Base-by-base conservation (phyloP, 1,140 invertebrate species). In the Tetramorium simillimum region DNA sequence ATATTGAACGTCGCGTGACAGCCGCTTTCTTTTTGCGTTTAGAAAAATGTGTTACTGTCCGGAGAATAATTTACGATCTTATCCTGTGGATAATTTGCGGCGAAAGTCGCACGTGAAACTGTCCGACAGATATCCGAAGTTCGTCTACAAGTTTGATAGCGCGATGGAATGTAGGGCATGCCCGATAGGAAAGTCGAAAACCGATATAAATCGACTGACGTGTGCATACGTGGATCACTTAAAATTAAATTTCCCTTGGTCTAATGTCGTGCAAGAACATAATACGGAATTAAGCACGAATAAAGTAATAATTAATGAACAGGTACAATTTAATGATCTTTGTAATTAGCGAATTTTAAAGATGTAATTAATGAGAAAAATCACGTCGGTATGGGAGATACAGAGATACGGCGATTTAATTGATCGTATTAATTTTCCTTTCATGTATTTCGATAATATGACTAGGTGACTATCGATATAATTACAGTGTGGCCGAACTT, bases 1-100 rank as follows among this genome's bases (percentile, higher is more conserved):
- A 93, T 93, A 93, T 93, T 93, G 89, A 91, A 87, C 75, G 85
- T 85, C 77, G 88, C 58, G 78, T 90, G 76, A 28, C 75, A 53
- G 46, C 3, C 49, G 49, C 5, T 70, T 82, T 70, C 72, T 72
- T 85, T 81, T 60, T 58, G 18, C 76, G 37, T 78, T 86, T 86
- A 60, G 18, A 46, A 76, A 85, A 43, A 67, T 65, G 75, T 51
- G 56, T 81, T 85, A 85, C 60, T 75, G 63, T 58, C 24, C 16
- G n/a, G 21, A 70, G 51, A 24, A 58, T 87, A 86, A 90, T 90
- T 90, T 88, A 88, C 14, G 53, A 56, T 24, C 37, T 43, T 40
- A 28, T 73, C 37, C 67, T 14, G 28, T 6, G 49, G 18, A 78
- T 78, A 67, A 78, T 63, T 85, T 53, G 72, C 73, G 60, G 33